These are phyloP conservation scores for Chloroceryle aenea DNA, from an alignment of 2,113 vertebrate genomes.

Conservation along the genomic window DNA sequence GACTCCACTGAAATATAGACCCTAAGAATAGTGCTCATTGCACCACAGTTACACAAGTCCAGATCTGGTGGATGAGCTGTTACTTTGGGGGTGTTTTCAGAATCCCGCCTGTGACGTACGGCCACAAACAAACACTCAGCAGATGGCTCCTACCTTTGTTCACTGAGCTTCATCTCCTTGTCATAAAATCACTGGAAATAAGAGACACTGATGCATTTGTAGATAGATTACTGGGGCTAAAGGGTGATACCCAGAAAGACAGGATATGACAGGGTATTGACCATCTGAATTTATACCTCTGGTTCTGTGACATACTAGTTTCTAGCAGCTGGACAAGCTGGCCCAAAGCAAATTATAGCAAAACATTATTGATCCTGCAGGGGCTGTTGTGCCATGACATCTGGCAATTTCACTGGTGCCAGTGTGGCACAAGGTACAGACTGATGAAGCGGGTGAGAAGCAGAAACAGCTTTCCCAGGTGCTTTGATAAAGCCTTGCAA, in stretches of 20 bases:
- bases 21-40: slow-evolving; percentile 57
- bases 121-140: neutral
- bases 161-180: neutral
- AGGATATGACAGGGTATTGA: neutral
- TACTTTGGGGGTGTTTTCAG: slow-evolving; percentile 55
- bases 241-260: neutral
- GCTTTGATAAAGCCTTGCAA: neutral
- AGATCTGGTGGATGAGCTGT: slow-evolving; percentile 46
- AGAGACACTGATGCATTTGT: neutral
- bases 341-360: neutral
- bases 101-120: slow-evolving; percentile 20
- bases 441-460: neutral
- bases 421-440: neutral
- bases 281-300: neutral
- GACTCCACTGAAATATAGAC: slow-evolving; percentile 47
- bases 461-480: neutral
- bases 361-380: neutral
- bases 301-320: neutral
- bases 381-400: neutral
- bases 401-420: neutral
- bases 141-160: slow-evolving; percentile 62
- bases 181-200: neutral
- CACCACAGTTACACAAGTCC: slow-evolving; percentile 44
- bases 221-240: neutral
- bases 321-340: neutral